Evolutionary conservation across 2,888 invertebrate genomes (phyloP), one percentile per base, ranked within the genome.

Genomic region (Apodemia mormo): DNA sequence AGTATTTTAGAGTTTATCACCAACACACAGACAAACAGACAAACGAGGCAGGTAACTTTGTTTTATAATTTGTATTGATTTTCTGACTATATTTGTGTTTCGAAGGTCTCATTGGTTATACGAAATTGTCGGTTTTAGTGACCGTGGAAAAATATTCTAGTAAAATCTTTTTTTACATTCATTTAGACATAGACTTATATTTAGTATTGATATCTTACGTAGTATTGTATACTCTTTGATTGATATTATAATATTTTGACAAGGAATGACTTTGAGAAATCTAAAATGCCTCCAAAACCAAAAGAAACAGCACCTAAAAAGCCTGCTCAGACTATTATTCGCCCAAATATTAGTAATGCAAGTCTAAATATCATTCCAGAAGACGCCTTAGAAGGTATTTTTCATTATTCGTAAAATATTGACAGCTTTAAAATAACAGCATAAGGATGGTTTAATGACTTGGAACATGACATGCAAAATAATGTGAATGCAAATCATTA

Each of bases 291-390:
- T 65, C 85, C 87, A 14, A 89, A 84, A 77, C 54, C 73, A 54
- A 84, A 87, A 76, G 88, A 87, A 68, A 29, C 77, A 1, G 40
- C 74, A 14, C 61, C 61, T 0, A 89, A 86, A 75, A 91, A 90
- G 74, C 69, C 81, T 2, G 12, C 82, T 9, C 76, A 82, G 0
- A 73, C 76, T 73, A 45, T 86, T 14, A 14, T 73, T 52, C 80
- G 91, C 14, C 90, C 81, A 2, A 73, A 82, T 22, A 87, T 93
- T 54, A 91, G 90, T 75, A 79, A 82, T n/a, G 82, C 88, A 1
- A 90, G 89, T 74, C 84, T 93, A 2, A 52, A 87, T 12, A 81
- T 74, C 56, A 66, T 86, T 52, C 90, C 92, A 65, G 78, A 81
- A 2, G 84, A 88, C 77, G 87, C 81, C 3, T 33, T 88, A 37